Evolutionary conservation across 1,140 invertebrate genomes (phyloP), one percentile per base, ranked within the genome.

Genomic region (Meloidogyne hapla): DNA sequence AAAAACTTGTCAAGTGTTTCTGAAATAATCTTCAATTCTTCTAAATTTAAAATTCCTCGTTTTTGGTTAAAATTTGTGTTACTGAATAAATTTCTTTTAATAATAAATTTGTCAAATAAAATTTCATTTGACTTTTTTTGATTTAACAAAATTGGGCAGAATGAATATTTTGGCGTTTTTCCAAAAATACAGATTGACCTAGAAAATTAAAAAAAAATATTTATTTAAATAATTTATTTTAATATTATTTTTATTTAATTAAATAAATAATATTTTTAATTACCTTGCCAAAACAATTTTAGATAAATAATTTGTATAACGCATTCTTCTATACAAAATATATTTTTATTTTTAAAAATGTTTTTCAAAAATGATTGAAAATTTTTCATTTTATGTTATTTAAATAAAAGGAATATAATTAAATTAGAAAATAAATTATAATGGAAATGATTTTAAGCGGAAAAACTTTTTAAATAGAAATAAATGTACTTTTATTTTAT

Each of bases 71-170:
- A 56, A 56, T n/a, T 56, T 56, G 18, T 56, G 13, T 13, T 48
- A n/a, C 18, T 56, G 0, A 56, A 56, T n/a, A n/a, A 56, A n/a
- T n/a, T 13, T n/a, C 6, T 56, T n/a, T 48, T 48, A n/a, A 5
- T 56, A 56, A 56, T 56, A 56, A 56, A 56, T 56, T 56, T 56
- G n/a, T 56, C n/a, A 56, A n/a, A n/a, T 42, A 42, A 42, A 42
- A 42, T 42, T 12, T 12, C 10, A 42, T 42, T 42, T 42, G 40
- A 10, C 13, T 42, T 9, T 13, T 13, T 42, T 42, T 42, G 9
- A 42, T 42, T 42, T 42, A 33, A 33, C 4, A 33, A 33, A 33
- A 33, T 33, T 33, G 33, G 33, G 33, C 33, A 33, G 33, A 33
- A 33, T 33, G 9, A 2, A 42, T 15, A 42, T 42, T 56, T 56